phyloP scores from a whole-genome alignment of 1,140 invertebrate genomes.

The Drosophila cardini region DNA sequence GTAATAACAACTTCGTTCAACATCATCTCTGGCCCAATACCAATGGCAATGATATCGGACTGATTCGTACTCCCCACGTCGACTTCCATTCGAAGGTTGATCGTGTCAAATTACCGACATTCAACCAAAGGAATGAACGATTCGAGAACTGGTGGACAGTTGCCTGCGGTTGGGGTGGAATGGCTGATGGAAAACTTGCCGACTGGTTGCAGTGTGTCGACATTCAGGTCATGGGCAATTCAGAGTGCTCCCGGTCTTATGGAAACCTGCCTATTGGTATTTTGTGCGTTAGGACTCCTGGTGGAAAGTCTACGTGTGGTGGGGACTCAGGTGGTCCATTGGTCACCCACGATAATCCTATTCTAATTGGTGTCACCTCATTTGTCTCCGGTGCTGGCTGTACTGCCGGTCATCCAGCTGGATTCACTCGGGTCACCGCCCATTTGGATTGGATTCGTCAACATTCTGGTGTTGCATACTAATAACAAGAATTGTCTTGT shows the following conservation, averaged over 20 bases:
- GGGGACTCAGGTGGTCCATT: conserved; percentile 87
- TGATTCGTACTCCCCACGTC: conserved; percentile 55
- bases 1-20: conserved; percentile 54
- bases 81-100: conserved; percentile 42
- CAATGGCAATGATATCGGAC: conserved; percentile 57
- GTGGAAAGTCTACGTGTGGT: conserved; percentile 60
- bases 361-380: conserved; percentile 85
- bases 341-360: conserved; percentile 75
- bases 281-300: conserved; percentile 51
- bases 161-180: conserved; percentile 66
- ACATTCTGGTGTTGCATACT: conserved; percentile 55
- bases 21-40: conserved; percentile 54
- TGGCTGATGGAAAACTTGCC: conserved; percentile 51
- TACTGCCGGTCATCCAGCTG: conserved; percentile 77
- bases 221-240: conserved; percentile 59
- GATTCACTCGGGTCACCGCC: conserved; percentile 85
- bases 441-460: conserved; percentile 86
- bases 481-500: conserved; percentile 18
- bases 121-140: conserved; percentile 31
- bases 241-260: conserved; percentile 46
- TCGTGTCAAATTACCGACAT: conserved; percentile 49
- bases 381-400: conserved; percentile 49
- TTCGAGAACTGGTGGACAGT: conserved; percentile 55
- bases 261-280: conserved; percentile 41
- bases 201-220: conserved; percentile 59